Conservation (phyloP, 2,113 vertebrate genomes). For the Mormoops blainvillei region DNA sequence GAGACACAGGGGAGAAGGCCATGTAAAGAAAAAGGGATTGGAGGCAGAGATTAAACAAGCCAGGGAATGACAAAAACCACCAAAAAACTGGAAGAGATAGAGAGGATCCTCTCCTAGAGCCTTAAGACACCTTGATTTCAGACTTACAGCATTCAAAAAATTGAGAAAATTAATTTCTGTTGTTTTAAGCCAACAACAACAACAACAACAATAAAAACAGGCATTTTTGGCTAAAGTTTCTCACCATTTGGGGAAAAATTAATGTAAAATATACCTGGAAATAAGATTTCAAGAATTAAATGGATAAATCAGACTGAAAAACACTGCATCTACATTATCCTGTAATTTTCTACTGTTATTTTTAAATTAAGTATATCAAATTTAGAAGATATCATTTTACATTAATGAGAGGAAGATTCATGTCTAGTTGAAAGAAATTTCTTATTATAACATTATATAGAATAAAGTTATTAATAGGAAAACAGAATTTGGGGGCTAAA, state of each 20-base stretch:
- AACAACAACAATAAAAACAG: too few species aligned
- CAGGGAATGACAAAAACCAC: too few species aligned
- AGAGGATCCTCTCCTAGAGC: too few species aligned
- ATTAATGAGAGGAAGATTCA: neutral
- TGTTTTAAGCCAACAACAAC: too few species aligned
- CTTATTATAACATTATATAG: neutral
- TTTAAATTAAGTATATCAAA: slow-evolving; percentile 8
- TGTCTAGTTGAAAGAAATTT: neutral
- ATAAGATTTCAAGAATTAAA: neutral
- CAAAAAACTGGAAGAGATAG: too few species aligned
- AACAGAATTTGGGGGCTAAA: slow-evolving; percentile 38
- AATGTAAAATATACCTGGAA: neutral
- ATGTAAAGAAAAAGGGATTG: too few species aligned
- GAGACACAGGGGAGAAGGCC: too few species aligned
- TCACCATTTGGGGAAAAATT: neutral
- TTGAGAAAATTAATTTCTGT: too few species aligned
- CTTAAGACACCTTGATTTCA: too few species aligned
- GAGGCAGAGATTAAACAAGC: too few species aligned
- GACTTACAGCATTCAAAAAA: too few species aligned
- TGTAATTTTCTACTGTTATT: neutral
- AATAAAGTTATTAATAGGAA: slow-evolving; percentile 33
- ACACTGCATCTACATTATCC: neutral
- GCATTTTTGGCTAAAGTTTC: neutral
- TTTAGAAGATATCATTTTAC: neutral
- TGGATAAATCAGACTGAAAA: neutral